Evolutionary conservation across 2,797 vertebrate species (phyloP), one percentile per base, ranked within the genome.

Genomic region (Coracias cyanogaster): DNA sequence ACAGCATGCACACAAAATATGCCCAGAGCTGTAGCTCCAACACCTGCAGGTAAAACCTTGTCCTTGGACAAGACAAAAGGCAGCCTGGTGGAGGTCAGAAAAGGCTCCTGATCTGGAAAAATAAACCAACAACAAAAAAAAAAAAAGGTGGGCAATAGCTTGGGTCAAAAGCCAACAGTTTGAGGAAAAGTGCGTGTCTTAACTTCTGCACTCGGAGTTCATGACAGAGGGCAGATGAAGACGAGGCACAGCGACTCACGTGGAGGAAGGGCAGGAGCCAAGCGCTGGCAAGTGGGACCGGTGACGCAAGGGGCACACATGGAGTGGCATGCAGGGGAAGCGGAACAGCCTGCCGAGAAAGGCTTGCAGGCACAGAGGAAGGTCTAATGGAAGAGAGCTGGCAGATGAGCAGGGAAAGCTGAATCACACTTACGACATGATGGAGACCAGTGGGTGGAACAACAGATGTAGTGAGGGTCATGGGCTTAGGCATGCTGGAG

Each of bases 361-460:
- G 15, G 86, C 66, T 86, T 17, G 49, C 31, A 76, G 41, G 41
- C 3, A 16, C 71, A 90, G 52, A 80, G 83, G 52, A 77, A 78
- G 66, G 91, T 57, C 91, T 90, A 80, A 94, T 74, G 96, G 90
- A 79, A 96, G 96, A 94, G 94, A 95, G 91, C 94, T 94, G 57
- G 97, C 96, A 84, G 79, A 57, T 17, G 9, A 92, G 87, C 87
- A 85, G 87, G 86, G 80, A 90, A 79, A 61, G 89, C 84, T 93
- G 95, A 96, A 54, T 94, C 93, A 94, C 95, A 96, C 95, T 96
- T 93, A 95, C 73, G 6, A 96, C 87, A 77, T 0, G 33, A 92
- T 94, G 96, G 92, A 97, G 95, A 91, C 89, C 96, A 93, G 91
- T 71, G 92, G 92, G 93, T 78, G 89, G 95, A 92, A 90, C 73